These are phyloP conservation scores for Lordiphosa fenestrarum DNA, from an alignment of 2,888 invertebrate genomes.

Conservation along the genomic window DNA sequence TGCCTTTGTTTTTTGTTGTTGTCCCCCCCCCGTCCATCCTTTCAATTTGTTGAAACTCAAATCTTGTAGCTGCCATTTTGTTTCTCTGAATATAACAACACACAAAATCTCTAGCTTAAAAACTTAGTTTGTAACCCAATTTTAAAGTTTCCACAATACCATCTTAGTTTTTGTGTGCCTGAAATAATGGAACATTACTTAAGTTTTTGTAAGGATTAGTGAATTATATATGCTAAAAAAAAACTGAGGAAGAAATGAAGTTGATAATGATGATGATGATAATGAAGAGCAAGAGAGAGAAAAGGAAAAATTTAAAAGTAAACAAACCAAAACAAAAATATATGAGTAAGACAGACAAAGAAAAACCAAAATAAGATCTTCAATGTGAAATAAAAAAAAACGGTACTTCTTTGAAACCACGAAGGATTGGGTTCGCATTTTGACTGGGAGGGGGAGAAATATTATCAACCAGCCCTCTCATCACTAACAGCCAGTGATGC, in stretches of 20 bases:
- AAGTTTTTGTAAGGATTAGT: conserved; percentile 69
- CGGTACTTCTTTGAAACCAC: conserved; percentile 38
- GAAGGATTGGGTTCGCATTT: neutral
- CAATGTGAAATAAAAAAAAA: conserved; percentile 53
- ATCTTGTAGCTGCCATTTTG: conserved; percentile 52
- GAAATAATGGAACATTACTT: conserved; percentile 44
- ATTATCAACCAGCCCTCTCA: too few relatives aligned
- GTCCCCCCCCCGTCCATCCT: neutral
- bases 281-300: conserved; percentile 5
- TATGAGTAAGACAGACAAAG: conserved; percentile 45
- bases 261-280: conserved; percentile 8
- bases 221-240: conserved; percentile 48
- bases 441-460: too few relatives aligned
- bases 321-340: conserved; percentile 15
- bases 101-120: conserved; percentile 35
- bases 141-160: conserved; percentile 9
- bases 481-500: too few relatives aligned
- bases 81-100: conserved; percentile 5
- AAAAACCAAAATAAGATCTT: conserved; percentile 61
- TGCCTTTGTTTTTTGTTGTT: neutral
- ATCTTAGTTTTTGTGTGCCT: conserved; percentile 4
- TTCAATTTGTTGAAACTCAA: conserved; percentile 37
- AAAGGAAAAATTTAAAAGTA: conserved; percentile 10
- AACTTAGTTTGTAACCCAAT: conserved; percentile 45
- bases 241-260: conserved; percentile 1